Percentiles rank a stretch among this genome's conserved stretches.
phyloP scores from a whole-genome alignment of 2,113 vertebrate species.

The Zosterops japonicus region DNA sequence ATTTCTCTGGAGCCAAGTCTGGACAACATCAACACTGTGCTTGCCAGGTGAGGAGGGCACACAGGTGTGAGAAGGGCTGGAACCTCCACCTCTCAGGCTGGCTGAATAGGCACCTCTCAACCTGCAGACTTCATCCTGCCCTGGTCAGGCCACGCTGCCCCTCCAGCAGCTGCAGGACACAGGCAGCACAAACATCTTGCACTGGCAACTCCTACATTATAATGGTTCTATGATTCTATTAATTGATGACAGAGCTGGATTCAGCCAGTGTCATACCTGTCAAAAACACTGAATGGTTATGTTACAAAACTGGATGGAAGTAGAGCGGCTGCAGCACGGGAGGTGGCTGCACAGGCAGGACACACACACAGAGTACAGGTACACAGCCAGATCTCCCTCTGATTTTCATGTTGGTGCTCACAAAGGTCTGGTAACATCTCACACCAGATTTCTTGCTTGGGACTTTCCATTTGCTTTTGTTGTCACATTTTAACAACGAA shows the following conservation, averaged over 20 bases:
- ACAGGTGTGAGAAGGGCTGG: background rate
- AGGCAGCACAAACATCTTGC: background rate
- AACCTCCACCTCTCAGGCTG: background rate
- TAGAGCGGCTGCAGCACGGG: background rate
- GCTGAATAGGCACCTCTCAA: background rate
- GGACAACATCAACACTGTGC: background rate
- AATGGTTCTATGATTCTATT: background rate
- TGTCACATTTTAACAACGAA: background rate
- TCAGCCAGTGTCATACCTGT: no score
- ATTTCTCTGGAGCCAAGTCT: background rate
- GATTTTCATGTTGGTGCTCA: background rate
- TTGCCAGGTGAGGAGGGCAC: background rate
- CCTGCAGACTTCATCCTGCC: background rate
- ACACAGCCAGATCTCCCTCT: background rate
- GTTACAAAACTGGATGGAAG: background rate
- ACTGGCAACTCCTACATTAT: background rate
- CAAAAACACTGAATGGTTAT: background rate
- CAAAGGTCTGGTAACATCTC: background rate
- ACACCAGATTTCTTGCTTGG: background rate
- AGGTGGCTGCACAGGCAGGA: background rate
- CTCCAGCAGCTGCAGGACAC: background rate
- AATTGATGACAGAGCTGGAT: background rate
- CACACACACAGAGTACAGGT: background rate
- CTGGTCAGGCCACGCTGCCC: accelerated
- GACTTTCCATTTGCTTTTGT: constrained; percentile 18